These are phyloP conservation scores for Stenoptilia bipunctidactyla DNA, from an alignment of 2,888 invertebrate species.

Conservation along the genomic window DNA sequence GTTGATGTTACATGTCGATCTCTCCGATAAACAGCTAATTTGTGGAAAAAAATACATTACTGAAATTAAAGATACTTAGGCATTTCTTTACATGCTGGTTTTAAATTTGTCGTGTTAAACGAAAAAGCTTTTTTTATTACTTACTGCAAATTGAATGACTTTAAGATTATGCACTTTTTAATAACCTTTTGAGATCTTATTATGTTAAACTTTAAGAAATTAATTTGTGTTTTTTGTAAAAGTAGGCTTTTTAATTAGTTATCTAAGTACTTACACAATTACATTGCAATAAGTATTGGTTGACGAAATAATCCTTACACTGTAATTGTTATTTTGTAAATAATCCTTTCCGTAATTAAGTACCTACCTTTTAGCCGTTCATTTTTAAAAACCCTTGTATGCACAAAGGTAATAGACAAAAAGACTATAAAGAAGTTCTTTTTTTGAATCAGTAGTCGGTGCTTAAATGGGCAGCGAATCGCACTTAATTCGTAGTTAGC, in stretches of 20 bases:
- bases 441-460: constrained; percentile 19
- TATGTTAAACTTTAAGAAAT: no score
- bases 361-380: constrained; percentile 18
- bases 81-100: no score
- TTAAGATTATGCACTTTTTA: no score
- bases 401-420: constrained; percentile 23
- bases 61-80: no score
- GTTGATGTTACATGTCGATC: constrained; percentile 22
- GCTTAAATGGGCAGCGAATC: no score
- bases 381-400: constrained; percentile 26
- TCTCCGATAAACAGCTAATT: constrained; percentile 31
- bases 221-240: no score
- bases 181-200: no score
- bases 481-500: no score
- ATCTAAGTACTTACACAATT: constrained; percentile 22
- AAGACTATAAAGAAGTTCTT: constrained; percentile 31
- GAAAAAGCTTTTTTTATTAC: no score
- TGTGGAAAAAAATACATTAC: constrained; percentile 30
- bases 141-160: no score
- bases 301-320: constrained; percentile 31
- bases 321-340: constrained; percentile 31
- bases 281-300: constrained; percentile 15
- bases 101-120: no score
- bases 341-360: constrained; percentile 38
- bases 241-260: no score